Base-by-base conservation (phyloP, 2,797 vertebrate species). In the Helarctos malayanus region DNA sequence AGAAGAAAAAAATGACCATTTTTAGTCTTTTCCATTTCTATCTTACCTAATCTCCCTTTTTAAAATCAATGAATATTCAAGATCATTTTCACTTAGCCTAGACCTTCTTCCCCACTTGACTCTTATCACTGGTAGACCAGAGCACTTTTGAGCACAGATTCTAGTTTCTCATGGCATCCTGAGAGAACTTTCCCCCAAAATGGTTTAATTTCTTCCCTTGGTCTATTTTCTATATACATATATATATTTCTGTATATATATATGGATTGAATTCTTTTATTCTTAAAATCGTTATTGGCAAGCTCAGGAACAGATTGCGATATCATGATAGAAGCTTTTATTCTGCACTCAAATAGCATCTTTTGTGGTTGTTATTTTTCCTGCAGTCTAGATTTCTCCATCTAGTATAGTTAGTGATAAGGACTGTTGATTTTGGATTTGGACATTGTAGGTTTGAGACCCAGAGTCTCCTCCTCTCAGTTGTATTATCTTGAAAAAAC, bases 401-500 rank as follows among this genome's bases (percentile, higher is more conserved):
- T 7, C 19, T 80, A 16, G 19, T 75, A 21, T 47, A 63, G 10
- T 84, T 63, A 75, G 23, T 69, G 23, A 52, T 61, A 63, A 83
- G 35, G 59, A 82, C 23, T 13, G 27, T 27, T 68, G 32, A 73
- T 86, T 92, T 88, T 81, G 9, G 23, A 95, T 19, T 69, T 84
- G 47, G 16, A 88, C 25, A 63, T 57, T 19, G 0, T 27, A 76
- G 25, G 2, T 91, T 82, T 92, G 61, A 94, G 49, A 92, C 35
- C 23, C 27, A 86, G 15, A 69, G 76, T 27, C 15, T 88, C 16
- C 7, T 94, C 49, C 29, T 91, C 7, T 56, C 19, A 82, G 69
- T 84, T 92, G 27, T 87, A 23, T 89, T 89, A 49, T 41, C 35
- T 93, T 93, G 52, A 76, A 80, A 45, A 87, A 80, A 35, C 7